phyloP scores from a whole-genome alignment of 2,797 vertebrate species.

The Echiichthys vipera region DNA sequence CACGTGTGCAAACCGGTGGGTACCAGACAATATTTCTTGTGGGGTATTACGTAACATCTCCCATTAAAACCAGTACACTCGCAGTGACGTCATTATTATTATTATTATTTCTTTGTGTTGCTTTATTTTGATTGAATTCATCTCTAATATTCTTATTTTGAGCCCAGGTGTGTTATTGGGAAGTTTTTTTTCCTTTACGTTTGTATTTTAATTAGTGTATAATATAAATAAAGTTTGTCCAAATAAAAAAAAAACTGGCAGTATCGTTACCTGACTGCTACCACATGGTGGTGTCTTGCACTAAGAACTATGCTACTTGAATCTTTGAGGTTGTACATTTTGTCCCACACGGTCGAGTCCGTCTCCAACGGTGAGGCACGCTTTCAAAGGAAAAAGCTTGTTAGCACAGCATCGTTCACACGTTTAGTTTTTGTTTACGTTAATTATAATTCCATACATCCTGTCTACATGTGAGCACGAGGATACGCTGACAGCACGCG shows the following conservation, averaged over 20 bases:
- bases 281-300: constrained; percentile 56
- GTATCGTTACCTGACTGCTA: rapidly evolving
- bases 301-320: too few relatives aligned
- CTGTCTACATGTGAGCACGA: background rate
- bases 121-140: too few relatives aligned
- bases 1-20: constrained; percentile 24
- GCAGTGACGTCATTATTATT: too few relatives aligned
- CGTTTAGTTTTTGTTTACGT: background rate
- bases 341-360: background rate
- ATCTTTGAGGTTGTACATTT: constrained; percentile 11
- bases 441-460: background rate
- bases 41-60: constrained; percentile 53
- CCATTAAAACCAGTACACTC: constrained; percentile 19
- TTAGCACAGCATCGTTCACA: too few relatives aligned
- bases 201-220: too few relatives aligned
- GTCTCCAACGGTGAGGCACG: background rate
- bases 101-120: too few relatives aligned
- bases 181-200: too few relatives aligned
- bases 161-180: too few relatives aligned
- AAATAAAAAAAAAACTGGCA: too few relatives aligned
- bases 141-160: too few relatives aligned
- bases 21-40: background rate
- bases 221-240: too few relatives aligned
- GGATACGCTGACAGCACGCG: constrained; percentile 18
- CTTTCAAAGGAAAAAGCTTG: background rate